Evolutionary conservation across 2,113 vertebrate species (phyloP), one percentile per base, ranked within the genome.

Genomic region (Alces alces): DNA sequence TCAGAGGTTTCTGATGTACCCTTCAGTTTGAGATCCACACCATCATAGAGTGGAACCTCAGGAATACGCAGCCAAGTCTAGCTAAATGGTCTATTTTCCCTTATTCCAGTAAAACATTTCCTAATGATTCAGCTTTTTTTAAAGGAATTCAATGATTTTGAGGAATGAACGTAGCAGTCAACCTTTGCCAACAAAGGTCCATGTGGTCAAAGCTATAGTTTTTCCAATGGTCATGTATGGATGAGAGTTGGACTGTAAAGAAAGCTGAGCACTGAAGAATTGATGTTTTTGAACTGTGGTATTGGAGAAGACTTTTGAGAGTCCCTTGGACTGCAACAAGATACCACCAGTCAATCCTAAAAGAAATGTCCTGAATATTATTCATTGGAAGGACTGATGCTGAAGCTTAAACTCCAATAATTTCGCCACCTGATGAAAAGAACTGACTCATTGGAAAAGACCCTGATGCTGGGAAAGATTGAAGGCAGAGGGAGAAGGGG

Each of bases 1-100:
- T 15, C 7, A 1, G 6, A 16, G 14, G 11, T 78, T 25, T 33
- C 6, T 30, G 47, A n/a, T 4, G 3, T 2, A 12, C 6, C 10
- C 3, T 36, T 16, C 11, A 73, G 11, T 39, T 45, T 55, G 78
- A 79, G 12, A 39, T 19, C 17, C 45, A n/a, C 1, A 47, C 3
- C 30, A 21, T 47, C 2, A 0, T 6, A 12, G 36, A 45, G 16
- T 14, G 28, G 21, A 73, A n/a, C 15, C 52, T 43, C 33, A 47
- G 27, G 66, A 45, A 93, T 50, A 76, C 1, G 6, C 33, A 58
- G 70, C 61, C 30, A 79, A 45, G 33, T 43, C 15, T 33, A 15
- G 25, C 7, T 17, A 70, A 92, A 19, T 28, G 58, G 57, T 47
- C 61, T 43, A 11, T 7, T 94, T 45, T 76, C 45, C 30, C 21